Conservation (phyloP, 1,140 invertebrate species). For the Aphidius gifuensis region DNA sequence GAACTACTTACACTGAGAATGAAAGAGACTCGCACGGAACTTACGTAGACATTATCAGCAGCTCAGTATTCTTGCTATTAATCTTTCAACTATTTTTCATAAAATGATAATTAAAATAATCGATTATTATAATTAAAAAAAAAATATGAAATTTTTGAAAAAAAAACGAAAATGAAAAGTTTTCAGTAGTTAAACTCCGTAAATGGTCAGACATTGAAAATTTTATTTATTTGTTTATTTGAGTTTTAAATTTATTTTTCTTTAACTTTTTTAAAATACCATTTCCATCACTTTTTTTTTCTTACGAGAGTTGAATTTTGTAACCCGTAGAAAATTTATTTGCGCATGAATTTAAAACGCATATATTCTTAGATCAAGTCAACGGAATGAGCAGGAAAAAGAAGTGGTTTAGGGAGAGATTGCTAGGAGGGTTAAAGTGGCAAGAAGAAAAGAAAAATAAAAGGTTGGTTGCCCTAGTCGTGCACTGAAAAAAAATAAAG, state of each 20-base stretch:
- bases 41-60: too few species aligned
- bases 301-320: conserved; percentile 8
- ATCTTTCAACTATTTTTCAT: too few species aligned
- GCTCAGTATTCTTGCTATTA: too few species aligned
- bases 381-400: conserved; percentile 1
- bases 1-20: conserved; percentile 47
- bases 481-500: conserved; percentile 20
- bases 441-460: background rate
- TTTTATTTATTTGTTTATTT: too few species aligned
- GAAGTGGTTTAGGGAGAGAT: conserved; percentile 4
- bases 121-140: background rate
- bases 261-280: conserved; percentile 4
- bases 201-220: too few species aligned
- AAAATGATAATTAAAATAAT: too few species aligned
- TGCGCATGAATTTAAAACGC: conserved; percentile 40
- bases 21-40: too few species aligned
- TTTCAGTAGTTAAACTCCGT: too few species aligned
- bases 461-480: background rate
- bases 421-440: conserved; percentile 10
- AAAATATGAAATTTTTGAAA: conserved; percentile 20
- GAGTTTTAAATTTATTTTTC: too few species aligned
- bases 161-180: too few species aligned
- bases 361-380: conserved; percentile 29
- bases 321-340: conserved; percentile 44
- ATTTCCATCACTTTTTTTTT: conserved; percentile 12